Evolutionary conservation across 2,888 invertebrate species (phyloP).

Genomic region (Eupeodes luniger): DNA sequence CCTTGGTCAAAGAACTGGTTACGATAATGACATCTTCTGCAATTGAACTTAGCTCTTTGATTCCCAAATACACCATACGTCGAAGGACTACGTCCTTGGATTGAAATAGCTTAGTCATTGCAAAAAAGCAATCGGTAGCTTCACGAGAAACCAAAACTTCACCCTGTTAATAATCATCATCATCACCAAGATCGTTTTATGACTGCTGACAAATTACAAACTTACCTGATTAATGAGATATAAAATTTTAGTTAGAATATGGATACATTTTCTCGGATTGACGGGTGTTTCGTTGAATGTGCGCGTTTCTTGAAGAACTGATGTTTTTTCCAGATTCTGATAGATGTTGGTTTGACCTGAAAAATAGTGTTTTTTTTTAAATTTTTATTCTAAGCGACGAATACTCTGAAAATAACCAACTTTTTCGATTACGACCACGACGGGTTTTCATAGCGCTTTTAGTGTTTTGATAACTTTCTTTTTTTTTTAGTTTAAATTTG

Average conservation of each 20-base stretch:
- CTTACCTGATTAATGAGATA: slow-evolving; percentile 95
- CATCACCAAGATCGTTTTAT: background rate
- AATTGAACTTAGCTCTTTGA: slow-evolving; percentile 95
- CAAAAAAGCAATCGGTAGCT: slow-evolving; percentile 99
- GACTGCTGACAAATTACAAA: background rate
- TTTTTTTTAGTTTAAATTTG: background rate
- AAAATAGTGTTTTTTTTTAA: slow-evolving; percentile 74
- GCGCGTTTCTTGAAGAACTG: slow-evolving; percentile 98
- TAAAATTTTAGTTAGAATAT: slow-evolving; percentile 97
- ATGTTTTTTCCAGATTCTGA: slow-evolving; percentile 97
- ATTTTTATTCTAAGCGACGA: background rate
- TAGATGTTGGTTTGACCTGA: slow-evolving; percentile 93
- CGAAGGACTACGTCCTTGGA: slow-evolving; percentile 97
- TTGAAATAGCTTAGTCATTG: slow-evolving; percentile 99
- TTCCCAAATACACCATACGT: slow-evolving; percentile 97
- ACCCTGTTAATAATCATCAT: slow-evolving; percentile 85
- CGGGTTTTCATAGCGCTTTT: background rate
- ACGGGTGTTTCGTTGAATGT: slow-evolving; percentile 99
- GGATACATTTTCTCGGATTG: slow-evolving; percentile 97
- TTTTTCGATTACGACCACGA: background rate
- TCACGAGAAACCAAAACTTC: slow-evolving; percentile 96
- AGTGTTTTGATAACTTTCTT: background rate
- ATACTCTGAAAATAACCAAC: background rate
- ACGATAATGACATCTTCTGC: slow-evolving; percentile 99
- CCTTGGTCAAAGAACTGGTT: slow-evolving; percentile 97